Conservation (phyloP, 1,140 invertebrate genomes). For the Charaxes varanes region DNA sequence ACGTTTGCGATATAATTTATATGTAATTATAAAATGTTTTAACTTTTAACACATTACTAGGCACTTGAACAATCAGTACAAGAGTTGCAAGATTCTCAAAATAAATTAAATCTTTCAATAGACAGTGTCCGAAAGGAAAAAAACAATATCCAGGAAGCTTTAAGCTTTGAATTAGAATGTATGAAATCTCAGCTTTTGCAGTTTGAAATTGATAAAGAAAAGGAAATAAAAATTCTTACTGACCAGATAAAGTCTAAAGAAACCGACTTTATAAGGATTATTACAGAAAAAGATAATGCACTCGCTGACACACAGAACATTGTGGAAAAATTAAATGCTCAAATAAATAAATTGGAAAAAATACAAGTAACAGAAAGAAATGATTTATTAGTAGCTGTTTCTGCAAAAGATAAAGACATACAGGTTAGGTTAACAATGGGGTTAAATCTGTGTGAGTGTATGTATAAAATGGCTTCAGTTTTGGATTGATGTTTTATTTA, state of each 20-base stretch:
- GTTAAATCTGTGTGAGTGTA: too few species aligned
- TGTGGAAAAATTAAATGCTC: constrained; percentile 40
- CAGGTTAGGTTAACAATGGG: constrained; percentile 46
- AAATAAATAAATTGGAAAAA: constrained; percentile 44
- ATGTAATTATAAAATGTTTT: constrained; percentile 16
- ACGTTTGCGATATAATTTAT: too few species aligned
- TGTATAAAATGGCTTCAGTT: too few species aligned
- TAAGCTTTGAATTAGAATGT: constrained; percentile 53
- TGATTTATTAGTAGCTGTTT: constrained; percentile 16
- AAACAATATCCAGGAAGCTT: constrained; percentile 26
- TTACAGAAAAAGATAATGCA: constrained; percentile 30
- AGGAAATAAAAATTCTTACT: constrained; percentile 27
- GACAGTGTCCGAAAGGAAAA: constrained; percentile 31
- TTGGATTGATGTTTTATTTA: too few species aligned
- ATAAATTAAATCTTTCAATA: constrained; percentile 27
- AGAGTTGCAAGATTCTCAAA: constrained; percentile 28
- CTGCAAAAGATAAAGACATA: constrained; percentile 38
- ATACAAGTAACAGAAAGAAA: constrained; percentile 54
- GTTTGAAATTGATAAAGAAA: constrained; percentile 59
- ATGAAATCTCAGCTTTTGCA: constrained; percentile 57
- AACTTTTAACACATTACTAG: constrained; percentile 34
- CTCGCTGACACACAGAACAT: constrained; percentile 46
- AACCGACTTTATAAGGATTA: constrained; percentile 15
- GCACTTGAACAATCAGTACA: constrained; percentile 37
- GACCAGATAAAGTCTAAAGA: constrained; percentile 25